Base-by-base conservation (phyloP, 2,888 invertebrate genomes). In the Amphipyra tragopoginis region DNA sequence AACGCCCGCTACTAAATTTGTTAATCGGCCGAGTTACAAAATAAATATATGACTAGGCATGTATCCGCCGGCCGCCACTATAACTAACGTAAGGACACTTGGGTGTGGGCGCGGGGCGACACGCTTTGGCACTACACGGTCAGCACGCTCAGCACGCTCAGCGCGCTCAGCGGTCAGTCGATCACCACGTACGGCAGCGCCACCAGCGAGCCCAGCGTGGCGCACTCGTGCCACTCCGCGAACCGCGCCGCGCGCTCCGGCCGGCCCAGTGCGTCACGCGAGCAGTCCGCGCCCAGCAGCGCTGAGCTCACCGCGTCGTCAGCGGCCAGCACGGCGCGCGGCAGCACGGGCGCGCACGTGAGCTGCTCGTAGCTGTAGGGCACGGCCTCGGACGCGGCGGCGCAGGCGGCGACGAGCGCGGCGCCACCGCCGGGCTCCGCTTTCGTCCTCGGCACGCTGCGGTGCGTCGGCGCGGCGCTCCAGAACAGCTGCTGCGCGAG, bases 131-230 rank as follows among this genome's bases (percentile, higher is more conserved):
- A 73, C 73, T 59, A 69, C 70, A 68, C 74, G 82, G 86, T 96
- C 95, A 98, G 97, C 95, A 98, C 98, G 95, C 99, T 99, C 96
- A 99, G 96, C 95, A 99, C 98, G 92, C 98, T 96, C 89, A 99
- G 96, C 87, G 97, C 97, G 86, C 97, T 97, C 86, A 97, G 96
- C 21, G 82, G 86, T 96, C 95, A 98, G 97, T 99, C 98, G 95
- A 98, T 97, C 92, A 98, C 97, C 95, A 98, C 98, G 95, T 99
- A 99, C 95, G 99, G 99, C 96, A 99, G 96, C 95, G 99, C 98
- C 92, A 98, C 96, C 89, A 99, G 96, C 87, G 97, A 97, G 86
- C 97, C 97, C 86, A 97, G 96, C 83, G 96, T 96, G 68, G 97
- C 96, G 88, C 98, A 97, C 95, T 98, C 97, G 91, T 98, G 97